Base-by-base conservation (phyloP, 2,888 invertebrate genomes). In the Calameuta filiformis region DNA sequence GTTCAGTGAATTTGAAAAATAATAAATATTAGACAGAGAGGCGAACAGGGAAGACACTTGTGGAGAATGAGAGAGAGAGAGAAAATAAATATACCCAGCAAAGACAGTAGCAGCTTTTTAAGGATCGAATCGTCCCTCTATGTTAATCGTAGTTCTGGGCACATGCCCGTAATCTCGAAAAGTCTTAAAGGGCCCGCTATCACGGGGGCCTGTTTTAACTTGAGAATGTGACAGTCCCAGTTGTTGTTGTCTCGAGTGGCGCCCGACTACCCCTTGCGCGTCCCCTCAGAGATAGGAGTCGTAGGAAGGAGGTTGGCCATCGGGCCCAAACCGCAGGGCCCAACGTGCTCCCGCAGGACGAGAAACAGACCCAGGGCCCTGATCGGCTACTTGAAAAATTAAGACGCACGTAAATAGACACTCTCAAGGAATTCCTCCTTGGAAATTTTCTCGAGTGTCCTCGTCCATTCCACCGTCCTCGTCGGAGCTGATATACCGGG, bases 231-330 rank as follows among this genome's bases (percentile, higher is more conserved):
- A 85, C 87, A 85, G 85, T 83, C 81, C 79, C 80, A 81, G 80
- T 81, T 81, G 75, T 81, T 79, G 83, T 82, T 83, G 83, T 79
- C 82, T 85, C 81, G 85, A 86, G 87, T 86, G 86, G 84, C 87
- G 86, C 81, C 85, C 84, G 81, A 80, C 77, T 79, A 79, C 79
- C 82, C 82, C 77, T 77, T 77, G 73, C 33, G 33, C 78, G 80
- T 31, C 69, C 35, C 31, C 30, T 69, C 23, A 11, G 30, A 77
- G 75, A 77, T 77, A 77, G 68, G 73, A 77, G 71, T 15, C 40
- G 23, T 31, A 31, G 11, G 75, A 68, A 30, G 23, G 35, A 73
- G 33, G 11, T 30, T 73, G 31, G 35, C 35, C 73, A 6, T 34
- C 12, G 34, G 31, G 68, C 75, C 75, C 68, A 15, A 15, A 11